phyloP scores from a whole-genome alignment of 2,888 invertebrate genomes.

The Drosophila vallismaia region DNA sequence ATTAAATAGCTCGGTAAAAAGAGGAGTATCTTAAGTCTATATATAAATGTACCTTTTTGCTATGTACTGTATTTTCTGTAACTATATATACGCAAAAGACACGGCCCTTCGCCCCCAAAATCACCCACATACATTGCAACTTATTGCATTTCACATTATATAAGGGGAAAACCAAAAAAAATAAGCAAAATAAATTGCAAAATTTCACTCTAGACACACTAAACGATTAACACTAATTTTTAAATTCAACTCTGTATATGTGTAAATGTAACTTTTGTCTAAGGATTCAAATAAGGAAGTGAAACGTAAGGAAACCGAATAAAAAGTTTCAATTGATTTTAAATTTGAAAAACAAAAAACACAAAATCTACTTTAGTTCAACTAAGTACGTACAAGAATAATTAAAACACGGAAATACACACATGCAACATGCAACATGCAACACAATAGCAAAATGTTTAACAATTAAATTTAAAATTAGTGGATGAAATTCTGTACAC shows the following conservation, averaged over 20 bases:
- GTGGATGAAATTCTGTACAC: slow-evolving; percentile 56
- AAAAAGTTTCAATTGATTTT: slow-evolving; percentile 57
- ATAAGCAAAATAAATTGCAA: slow-evolving; percentile 18
- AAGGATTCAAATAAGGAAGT: slow-evolving; percentile 33
- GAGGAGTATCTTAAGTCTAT: slow-evolving; percentile 55
- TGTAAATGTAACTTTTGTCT: slow-evolving; percentile 63
- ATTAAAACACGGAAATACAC: slow-evolving; percentile 26
- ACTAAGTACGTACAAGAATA: slow-evolving; percentile 25
- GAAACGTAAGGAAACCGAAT: not conserved
- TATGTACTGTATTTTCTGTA: slow-evolving; percentile 63
- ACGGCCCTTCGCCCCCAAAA: slow-evolving; percentile 11
- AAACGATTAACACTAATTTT: slow-evolving; percentile 37
- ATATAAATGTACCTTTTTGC: slow-evolving; percentile 64
- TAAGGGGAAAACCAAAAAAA: slow-evolving; percentile 18
- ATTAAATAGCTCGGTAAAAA: slow-evolving; percentile 31
- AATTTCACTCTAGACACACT: slow-evolving; percentile 31
- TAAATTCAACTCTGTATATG: slow-evolving; percentile 56
- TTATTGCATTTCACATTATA: slow-evolving; percentile 31
- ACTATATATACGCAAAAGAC: slow-evolving; percentile 28
- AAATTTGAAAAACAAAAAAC: slow-evolving; percentile 26
- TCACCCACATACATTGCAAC: slow-evolving; percentile 22
- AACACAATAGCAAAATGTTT: slow-evolving; percentile 52
- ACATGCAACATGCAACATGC: slow-evolving; percentile 23
- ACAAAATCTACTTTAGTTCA: slow-evolving; percentile 35
- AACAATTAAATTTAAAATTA: slow-evolving; percentile 46